A percentile compares a stretch with the other conserved stretches of the same genome.
These are phyloP conservation scores for Sylvilagus floridanus DNA, from an alignment of 2,797 vertebrate genomes.

Conservation along the genomic window DNA sequence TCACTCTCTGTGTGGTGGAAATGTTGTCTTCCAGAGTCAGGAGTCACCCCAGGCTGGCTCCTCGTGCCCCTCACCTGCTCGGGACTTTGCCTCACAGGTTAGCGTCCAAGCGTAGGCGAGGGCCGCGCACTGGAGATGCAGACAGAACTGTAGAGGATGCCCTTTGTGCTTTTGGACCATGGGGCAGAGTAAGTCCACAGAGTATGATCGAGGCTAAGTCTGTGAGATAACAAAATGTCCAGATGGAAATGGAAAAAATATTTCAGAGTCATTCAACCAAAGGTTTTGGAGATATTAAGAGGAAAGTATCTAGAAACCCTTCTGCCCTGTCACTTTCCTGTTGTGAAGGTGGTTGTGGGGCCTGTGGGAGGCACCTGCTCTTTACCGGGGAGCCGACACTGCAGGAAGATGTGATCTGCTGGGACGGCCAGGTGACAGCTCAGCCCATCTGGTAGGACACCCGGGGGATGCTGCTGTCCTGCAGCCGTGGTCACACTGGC, in stretches of 20 bases:
- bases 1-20: neutral
- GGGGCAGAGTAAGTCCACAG: neutral
- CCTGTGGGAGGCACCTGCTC: too few species aligned
- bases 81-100: neutral
- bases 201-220: neutral
- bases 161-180: neutral
- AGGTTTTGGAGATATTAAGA: neutral
- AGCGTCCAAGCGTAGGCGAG: neutral
- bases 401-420: too few species aligned
- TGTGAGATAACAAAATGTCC: neutral
- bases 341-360: too few species aligned
- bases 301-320: too few species aligned
- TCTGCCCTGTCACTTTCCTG: too few species aligned
- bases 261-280: neutral
- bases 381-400: too few species aligned
- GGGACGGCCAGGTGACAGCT: too few species aligned
- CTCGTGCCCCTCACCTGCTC: too few species aligned
- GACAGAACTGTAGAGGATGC: neutral
- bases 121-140: neutral
- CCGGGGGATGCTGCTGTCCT: too few species aligned
- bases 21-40: neutral
- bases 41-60: too few species aligned
- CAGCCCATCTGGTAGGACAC: too few species aligned
- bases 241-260: neutral
- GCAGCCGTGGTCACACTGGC: too few species aligned